Evolutionary conservation across 2,888 invertebrate species (phyloP), one percentile per base, ranked within the genome.

Genomic region (Dynastes tityus): DNA sequence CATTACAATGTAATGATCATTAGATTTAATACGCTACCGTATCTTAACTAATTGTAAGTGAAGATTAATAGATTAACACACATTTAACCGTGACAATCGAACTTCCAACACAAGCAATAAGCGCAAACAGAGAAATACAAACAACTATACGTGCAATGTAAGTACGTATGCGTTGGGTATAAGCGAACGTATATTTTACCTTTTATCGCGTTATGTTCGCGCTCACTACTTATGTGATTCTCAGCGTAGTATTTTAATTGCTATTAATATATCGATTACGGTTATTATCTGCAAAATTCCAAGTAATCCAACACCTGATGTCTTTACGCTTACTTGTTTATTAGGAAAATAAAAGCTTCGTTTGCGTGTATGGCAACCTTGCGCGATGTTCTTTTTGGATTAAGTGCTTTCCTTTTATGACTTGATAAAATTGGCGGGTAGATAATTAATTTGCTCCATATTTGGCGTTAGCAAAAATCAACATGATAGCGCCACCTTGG

Each of bases 381-480:
- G 63, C 29, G 5, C 16, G 22, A 32, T 63, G 29, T 32, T 29
- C 8, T 13, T 32, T 73, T 58, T 61, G 16, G 55, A 40, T 2
- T 11, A 40, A 58, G 40, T 11, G 58, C 37, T 58, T 27, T 73
- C 73, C 55, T 73, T 73, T 37, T 58, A 73, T 45, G 73, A 73
- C 73, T 58, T 55, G 11, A 29, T 63, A 51, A 49, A 73, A 73
- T 22, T 58, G 40, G 55, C n/a, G 16, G 73, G 13, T 73, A 40
- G 40, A 53, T 58, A 58, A 73, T 73, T 73, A 73, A 58, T 73
- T 58, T 22, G 27, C 58, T 4, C 73, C 40, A 40, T 73, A 73
- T 73, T 58, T 58, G 40, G 73, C 45, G 2, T 58, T 27, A 40
- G 40, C 58, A 58, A 73, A 73, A 58, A 58, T 58, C 32, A 70